Conservation (phyloP, 2,113 vertebrate species). For the Nothobranchius kuhntae region DNA sequence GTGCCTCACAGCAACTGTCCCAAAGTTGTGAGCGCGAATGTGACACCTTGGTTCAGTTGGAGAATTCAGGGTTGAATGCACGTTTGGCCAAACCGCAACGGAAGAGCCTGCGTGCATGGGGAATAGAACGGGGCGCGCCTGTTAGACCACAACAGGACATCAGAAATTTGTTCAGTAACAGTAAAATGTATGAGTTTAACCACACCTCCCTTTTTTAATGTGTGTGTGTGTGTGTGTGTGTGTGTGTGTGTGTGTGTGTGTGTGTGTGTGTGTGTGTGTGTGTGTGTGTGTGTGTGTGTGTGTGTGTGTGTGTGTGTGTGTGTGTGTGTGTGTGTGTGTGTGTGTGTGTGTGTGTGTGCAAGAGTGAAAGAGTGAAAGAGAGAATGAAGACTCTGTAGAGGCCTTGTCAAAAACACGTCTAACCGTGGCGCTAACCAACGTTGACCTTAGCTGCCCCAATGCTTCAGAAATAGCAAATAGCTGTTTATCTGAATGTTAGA, state of each 20-base stretch:
- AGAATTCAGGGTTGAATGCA: slow-evolving; percentile 66
- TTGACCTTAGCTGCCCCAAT: slow-evolving; percentile 47
- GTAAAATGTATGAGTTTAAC: slow-evolving; percentile 73
- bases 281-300: slow-evolving; percentile 27
- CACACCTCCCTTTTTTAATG: slow-evolving; percentile 65
- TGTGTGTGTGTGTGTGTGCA: slow-evolving; percentile 14
- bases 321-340: too few relatives aligned
- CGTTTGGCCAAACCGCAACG: slow-evolving; percentile 73
- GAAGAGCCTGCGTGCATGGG: slow-evolving; percentile 70
- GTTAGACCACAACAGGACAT: slow-evolving; percentile 80
- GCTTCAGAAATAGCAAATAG: slow-evolving; percentile 57
- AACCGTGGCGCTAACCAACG: slow-evolving; percentile 44
- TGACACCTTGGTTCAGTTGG: slow-evolving; percentile 71
- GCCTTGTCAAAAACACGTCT: slow-evolving; percentile 32
- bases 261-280: slow-evolving; percentile 28
- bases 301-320: too few relatives aligned
- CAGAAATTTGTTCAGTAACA: slow-evolving; percentile 74
- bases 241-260: slow-evolving; percentile 28
- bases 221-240: slow-evolving; percentile 26
- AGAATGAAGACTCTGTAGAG: slow-evolving; percentile 15
- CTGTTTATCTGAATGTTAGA: slow-evolving; percentile 71
- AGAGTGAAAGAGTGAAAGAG: slow-evolving; percentile 25
- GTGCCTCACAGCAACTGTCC: slow-evolving; percentile 39
- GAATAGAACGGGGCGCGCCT: slow-evolving; percentile 65
- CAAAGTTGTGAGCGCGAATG: slow-evolving; percentile 26